Base-by-base conservation (phyloP, 2,797 vertebrate genomes). In the Halcyon smyrnensis region DNA sequence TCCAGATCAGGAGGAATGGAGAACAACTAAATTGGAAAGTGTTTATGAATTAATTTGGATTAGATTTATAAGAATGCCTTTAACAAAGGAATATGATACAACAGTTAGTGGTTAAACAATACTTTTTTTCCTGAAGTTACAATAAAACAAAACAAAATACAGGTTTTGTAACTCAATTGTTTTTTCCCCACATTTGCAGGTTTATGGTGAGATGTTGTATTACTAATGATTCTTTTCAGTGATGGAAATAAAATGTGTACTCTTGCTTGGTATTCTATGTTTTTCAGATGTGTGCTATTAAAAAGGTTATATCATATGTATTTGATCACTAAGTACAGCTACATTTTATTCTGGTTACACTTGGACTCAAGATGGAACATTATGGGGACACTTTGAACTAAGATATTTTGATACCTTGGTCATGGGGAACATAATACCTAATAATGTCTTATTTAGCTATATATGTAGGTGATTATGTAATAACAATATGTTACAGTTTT, bases 11-110 rank as follows among this genome's bases (percentile, higher is more conserved):
- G 79, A 80, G 48, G 92, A 90, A 77, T 75, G 7, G 12, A 65
- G 48, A 79, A 20, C 13, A 76, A 65, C 41, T 92, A 2, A 79
- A 67, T 23, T 12, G 8, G 60, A 34, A 90, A 71, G 71, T 59
- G 21, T 54, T 87, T 82, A 88, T 88, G 74, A 79, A 68, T 89
- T 13, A 37, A n/a, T 15, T 76, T 67, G 30, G 7, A 70, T 87
- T 62, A 69, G 27, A 84, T 56, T 69, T 84, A 16, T 73, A 57
- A 36, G 32, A 76, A n/a, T 39, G 25, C 32, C 18, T 91, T 88
- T 68, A 88, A 50, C 28, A 77, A 39, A 82, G 16, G 27, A 77
- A 74, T 5, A 6, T 60, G 34, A 51, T 59, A 28, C 3, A 78
- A 5, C 10, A 43, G 11, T 85, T 34, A 76, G 27, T 87, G 68